Percentiles rank a stretch among this genome's conserved stretches.
phyloP scores from a whole-genome alignment of 2,797 vertebrate genomes.

The Loris lydekkerianus region DNA sequence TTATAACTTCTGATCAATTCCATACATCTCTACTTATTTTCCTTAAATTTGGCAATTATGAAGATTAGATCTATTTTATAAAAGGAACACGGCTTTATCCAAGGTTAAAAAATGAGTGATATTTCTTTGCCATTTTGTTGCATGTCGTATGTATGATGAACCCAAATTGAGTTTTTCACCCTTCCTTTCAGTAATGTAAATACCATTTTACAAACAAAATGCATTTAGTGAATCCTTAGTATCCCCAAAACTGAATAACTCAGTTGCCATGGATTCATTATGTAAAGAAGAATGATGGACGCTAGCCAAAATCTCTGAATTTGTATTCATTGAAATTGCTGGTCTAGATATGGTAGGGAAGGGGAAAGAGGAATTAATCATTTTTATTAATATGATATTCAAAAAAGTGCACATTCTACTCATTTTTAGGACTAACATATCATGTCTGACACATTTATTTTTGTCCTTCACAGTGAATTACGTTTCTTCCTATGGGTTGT shows the following conservation, averaged over 20 bases:
- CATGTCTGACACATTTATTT: slow-evolving; percentile 78
- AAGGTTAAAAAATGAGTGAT: slow-evolving; percentile 12
- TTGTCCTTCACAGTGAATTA: slow-evolving; percentile 78
- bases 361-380: slow-evolving; percentile 75
- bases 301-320: slow-evolving; percentile 44
- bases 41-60: neutral
- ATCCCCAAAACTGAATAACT: slow-evolving; percentile 46
- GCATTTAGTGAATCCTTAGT: slow-evolving; percentile 1
- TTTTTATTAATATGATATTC: slow-evolving; percentile 83
- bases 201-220: slow-evolving; percentile 63
- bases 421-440: slow-evolving; percentile 72
- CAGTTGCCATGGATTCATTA: slow-evolving; percentile 52
- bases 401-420: slow-evolving; percentile 55
- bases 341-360: slow-evolving; percentile 40
- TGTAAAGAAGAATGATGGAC: slow-evolving; percentile 62
- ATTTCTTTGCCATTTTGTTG: slow-evolving; percentile 33
- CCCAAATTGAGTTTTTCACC: slow-evolving; percentile 4
- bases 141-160: neutral
- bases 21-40: neutral
- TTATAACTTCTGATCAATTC: neutral
- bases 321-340: slow-evolving; percentile 74
- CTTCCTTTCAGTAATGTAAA: neutral
- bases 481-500: slow-evolving; percentile 73
- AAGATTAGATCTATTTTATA: slow-evolving; percentile 1
- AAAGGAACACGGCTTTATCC: neutral